phyloP scores from a whole-genome alignment of 2,113 vertebrate species.

The Monarcha castaneiventris region DNA sequence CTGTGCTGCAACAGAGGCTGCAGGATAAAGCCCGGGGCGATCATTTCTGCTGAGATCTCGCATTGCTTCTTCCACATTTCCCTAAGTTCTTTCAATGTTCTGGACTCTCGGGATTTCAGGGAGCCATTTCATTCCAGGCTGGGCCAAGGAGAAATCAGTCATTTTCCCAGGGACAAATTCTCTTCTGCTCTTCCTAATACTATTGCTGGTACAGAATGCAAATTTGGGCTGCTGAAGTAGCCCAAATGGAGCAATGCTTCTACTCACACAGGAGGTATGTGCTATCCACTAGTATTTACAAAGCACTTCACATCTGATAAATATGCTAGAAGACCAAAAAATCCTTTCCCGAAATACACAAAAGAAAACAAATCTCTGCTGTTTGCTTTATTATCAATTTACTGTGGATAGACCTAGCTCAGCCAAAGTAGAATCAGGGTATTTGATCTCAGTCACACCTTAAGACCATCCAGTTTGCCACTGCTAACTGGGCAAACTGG shows the following conservation, averaged over 20 bases:
- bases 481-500: conserved; percentile 55
- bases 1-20: background rate
- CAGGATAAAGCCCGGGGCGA: background rate
- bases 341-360: background rate
- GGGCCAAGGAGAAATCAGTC: background rate
- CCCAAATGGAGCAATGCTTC: background rate
- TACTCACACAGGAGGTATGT: background rate
- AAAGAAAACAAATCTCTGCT: background rate
- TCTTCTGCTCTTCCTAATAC: background rate
- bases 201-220: background rate
- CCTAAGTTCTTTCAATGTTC: background rate
- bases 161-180: background rate
- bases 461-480: conserved; percentile 17
- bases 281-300: background rate
- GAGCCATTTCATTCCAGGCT: background rate
- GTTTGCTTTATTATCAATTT: background rate
- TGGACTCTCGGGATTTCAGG: background rate
- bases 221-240: background rate
- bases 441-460: background rate
- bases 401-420: background rate
- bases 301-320: background rate
- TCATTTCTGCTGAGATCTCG: background rate
- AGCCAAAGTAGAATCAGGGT: background rate
- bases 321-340: background rate
- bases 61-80: background rate